A percentile compares a stretch with the other conserved stretches of the same genome.
phyloP scores from a whole-genome alignment of 2,797 vertebrate species.

The Fringilla coelebs region DNA sequence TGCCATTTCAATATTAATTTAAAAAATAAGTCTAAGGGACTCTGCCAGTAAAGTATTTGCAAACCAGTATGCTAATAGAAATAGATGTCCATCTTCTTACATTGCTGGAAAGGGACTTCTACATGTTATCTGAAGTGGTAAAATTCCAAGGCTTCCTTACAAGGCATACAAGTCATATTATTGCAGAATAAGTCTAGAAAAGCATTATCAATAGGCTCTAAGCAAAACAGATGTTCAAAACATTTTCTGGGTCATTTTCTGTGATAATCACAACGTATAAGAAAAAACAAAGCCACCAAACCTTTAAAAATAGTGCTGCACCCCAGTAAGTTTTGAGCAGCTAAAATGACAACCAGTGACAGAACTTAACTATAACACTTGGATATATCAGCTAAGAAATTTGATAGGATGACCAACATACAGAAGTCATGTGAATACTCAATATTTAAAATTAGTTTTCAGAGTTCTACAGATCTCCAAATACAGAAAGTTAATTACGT shows the following conservation, averaged over 20 bases:
- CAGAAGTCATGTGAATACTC: not conserved
- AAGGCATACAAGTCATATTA: not conserved
- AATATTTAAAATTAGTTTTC: not conserved
- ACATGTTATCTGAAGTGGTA: not conserved
- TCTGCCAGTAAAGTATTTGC: not conserved
- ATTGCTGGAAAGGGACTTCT: not conserved
- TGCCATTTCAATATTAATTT: not conserved
- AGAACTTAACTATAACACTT: not conserved
- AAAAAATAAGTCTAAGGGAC: not conserved
- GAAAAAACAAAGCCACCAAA: not conserved
- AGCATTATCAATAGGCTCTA: not conserved
- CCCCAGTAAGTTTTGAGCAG: not conserved
- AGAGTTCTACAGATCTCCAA: not conserved
- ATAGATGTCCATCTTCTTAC: not conserved
- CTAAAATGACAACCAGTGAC: not conserved
- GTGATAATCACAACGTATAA: not conserved
- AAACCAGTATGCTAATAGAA: not conserved
- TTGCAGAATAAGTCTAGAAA: not conserved
- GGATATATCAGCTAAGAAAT: not conserved
- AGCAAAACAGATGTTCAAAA: not conserved
- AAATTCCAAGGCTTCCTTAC: not conserved
- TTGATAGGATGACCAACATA: not conserved
- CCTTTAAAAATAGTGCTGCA: not conserved
- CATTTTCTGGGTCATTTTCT: fast-evolving
- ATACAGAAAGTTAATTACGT: not conserved